Percentiles rank a stretch among this genome's conserved stretches.
Conservation (phyloP, 2,797 vertebrate species). For the Dallia pectoralis region DNA sequence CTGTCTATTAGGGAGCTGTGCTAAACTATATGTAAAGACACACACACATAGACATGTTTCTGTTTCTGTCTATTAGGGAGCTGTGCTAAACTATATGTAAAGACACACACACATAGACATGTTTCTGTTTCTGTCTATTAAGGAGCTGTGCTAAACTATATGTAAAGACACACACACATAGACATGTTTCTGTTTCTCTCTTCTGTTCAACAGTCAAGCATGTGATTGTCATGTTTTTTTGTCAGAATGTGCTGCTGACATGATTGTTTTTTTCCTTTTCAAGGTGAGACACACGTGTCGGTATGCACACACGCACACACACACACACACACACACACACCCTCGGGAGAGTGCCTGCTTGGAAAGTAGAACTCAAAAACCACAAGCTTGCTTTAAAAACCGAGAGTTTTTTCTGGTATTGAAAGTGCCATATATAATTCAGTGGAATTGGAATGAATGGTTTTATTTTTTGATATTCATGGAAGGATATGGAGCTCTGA, state of each 20-base stretch:
- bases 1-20: too few relatives aligned
- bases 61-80: rapidly evolving
- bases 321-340: conserved; percentile 4
- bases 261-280: background rate
- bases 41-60: background rate
- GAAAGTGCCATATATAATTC: conserved; percentile 57
- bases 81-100: too few relatives aligned
- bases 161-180: background rate
- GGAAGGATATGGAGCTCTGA: conserved; percentile 40
- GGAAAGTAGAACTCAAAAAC: conserved; percentile 12
- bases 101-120: background rate
- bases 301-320: conserved; percentile 12
- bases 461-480: conserved; percentile 58
- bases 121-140: background rate
- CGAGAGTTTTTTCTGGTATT: conserved; percentile 34
- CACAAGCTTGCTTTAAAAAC: conserved; percentile 18
- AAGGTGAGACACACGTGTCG: background rate
- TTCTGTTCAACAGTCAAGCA: background rate
- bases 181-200: background rate
- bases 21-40: background rate
- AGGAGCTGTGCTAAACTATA: background rate
- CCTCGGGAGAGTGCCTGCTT: background rate
- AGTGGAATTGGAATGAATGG: conserved; percentile 52
- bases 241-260: background rate
- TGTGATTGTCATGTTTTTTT: background rate